Evolutionary conservation across 2,888 invertebrate species (phyloP), one percentile per base, ranked within the genome.

Genomic region (Phortica magna): DNA sequence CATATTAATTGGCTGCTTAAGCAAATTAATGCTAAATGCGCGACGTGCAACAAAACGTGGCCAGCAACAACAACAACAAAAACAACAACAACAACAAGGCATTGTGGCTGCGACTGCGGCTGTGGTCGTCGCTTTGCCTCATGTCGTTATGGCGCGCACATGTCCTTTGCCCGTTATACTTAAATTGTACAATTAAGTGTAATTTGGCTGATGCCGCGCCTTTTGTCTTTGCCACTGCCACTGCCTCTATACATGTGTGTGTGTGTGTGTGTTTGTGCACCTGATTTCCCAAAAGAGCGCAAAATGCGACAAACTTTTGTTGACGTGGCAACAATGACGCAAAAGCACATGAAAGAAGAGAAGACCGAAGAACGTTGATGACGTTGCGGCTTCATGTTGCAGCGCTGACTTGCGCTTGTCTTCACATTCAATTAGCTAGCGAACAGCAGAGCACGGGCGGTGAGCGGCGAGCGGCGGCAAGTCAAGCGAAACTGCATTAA

Each of bases 1-100:
- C 84, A 84, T 84, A 85, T 85, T 84, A 84, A 84, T 85, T 84
- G 85, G 83, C 84, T 85, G 83, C 79, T 84, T 84, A 85, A 82
- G 81, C 81, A 84, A 84, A 84, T 85, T 83, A 79, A 78, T 79
- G 83, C 75, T 81, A 79, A 48, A 68, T 19, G 17, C 14, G 42
- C n/a, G 31, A 55, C 55, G 31, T 31, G 9, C 59, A 19, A 59
- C 12, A 59, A 17, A 59, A 59, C 41, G 41, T 67, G 39, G 14
- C 14, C 14, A 67, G 7, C 31, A 31, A 31, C 31, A 22, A 12
- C 10, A 7, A 1, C 39, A 39, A 39, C 39, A 41, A 14, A 0
- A 3, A 7, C 43, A 39, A 22, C 42, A 7, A 17, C n/a, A 43
- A 17, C 19, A 14, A 53, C 19, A 53, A 31, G 55, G 22, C n/a